Evolutionary conservation across 2,888 invertebrate genomes (phyloP), one percentile per base, ranked within the genome.

Genomic region (Athetis lepigone): DNA sequence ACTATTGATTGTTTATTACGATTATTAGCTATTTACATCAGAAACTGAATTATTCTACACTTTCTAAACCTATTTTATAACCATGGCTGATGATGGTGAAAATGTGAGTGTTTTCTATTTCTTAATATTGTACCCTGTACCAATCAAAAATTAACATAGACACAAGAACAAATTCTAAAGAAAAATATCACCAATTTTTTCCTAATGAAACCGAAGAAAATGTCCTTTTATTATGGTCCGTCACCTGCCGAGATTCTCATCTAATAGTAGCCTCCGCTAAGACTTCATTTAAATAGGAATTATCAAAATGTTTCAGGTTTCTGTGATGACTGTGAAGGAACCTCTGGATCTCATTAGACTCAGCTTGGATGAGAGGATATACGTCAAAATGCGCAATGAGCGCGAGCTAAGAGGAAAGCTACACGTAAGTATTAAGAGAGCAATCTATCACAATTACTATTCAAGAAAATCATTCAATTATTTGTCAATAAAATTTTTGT

Each of bases 301-400:
- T 33, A 8, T 36, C 8, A 7, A 47, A 13, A 4, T n/a, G n/a
- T 95, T 95, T 50, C 85, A 98, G 98, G 96, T 97, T 49, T 97
- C 98, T 73, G 97, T 97, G 29, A 97, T 98, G 90, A 98, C 98
- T 55, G 98, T 99, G 0, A 99, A 99, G 90, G 99, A 99, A 90
- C 99, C 99, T 0, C 94, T 99, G 46, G 99, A 99, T 95, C 95
- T 99, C 52, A 98, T 99, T 74, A 96, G 99, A 67, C 96, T 99
- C 11, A 99, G 99, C 95, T 96, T 99, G 79, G 99, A 99, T 94
- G 99, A 99, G 91, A 96, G 98, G 84, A 99, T 99, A 86, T 99
- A 99, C 85, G 99, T 99, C 0, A 99, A 99, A 95, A 99, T 99
- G 99, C 96, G 99, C 57, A 99, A 99, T 90, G 99, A 99, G 88